Base-by-base conservation (phyloP, 2,888 invertebrate genomes). In the Heteromurus nitidus region DNA sequence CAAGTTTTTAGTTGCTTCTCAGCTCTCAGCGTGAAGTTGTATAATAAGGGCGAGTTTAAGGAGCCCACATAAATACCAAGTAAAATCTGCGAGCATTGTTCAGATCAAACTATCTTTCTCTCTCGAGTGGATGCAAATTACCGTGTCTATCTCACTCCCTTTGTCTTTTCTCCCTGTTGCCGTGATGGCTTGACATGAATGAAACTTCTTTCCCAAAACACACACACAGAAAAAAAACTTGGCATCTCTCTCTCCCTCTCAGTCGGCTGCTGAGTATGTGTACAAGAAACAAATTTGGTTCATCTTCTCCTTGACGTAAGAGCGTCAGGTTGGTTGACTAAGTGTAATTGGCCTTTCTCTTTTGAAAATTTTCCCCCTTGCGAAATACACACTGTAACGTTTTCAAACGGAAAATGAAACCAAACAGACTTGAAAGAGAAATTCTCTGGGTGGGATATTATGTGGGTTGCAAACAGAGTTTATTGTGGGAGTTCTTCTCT, bases 271-370 rank as follows among this genome's bases (percentile, higher is more conserved):
- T 44, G 26, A 7, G n/a, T 58, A n/a, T 60, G 60, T 60, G 60
- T 60, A 73, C 73, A 62, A 50, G 68, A 77, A 77, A 77, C 76
- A 77, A 77, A 77, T 77, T 69, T 69, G 36, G 60, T 62, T 77
- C 76, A 77, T 77, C 76, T 77, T 77, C 68, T 69, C 44, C 76
- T 69, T 77, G 76, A 77, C 67, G 68, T 68, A 11, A n/a, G 50
- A 69, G 44, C 62, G 76, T 69, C 68, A 60, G 76, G 62, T 62
- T 36, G 60, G 68, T 69, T 67, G 62, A 77, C 76, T 77, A 60
- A 77, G 36, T 60, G 62, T 77, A 77, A 77, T 77, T 77, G 76
- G 69, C 50, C 68, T 69, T 75, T 42, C 74, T 64, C 53, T 53
- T 64, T 47, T 55, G 68, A 67, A 67, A 70, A 62, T 62, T 26